A percentile compares a stretch with the other conserved stretches of the same genome.
These are phyloP conservation scores for Fringilla coelebs DNA, from an alignment of 2,797 vertebrate genomes.

Conservation along the genomic window DNA sequence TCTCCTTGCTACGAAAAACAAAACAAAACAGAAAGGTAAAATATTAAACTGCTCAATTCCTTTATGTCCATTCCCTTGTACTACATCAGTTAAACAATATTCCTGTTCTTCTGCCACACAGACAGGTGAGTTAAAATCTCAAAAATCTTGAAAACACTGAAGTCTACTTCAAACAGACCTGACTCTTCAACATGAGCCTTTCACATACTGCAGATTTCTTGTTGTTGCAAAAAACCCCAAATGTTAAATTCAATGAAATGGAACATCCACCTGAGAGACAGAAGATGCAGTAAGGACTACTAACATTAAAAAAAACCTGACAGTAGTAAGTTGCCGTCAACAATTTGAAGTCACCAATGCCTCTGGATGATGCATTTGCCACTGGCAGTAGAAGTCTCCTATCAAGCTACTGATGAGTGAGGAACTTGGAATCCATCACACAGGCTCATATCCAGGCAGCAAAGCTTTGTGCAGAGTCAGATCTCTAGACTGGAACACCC, in stretches of 20 bases:
- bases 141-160: neutral
- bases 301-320: neutral
- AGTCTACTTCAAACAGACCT: neutral
- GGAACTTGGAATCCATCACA: neutral
- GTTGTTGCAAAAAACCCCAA: neutral
- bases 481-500: neutral
- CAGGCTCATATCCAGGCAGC: neutral
- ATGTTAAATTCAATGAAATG: neutral
- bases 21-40: neutral
- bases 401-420: neutral
- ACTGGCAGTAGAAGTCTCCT: neutral
- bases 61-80: neutral
- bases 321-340: neutral
- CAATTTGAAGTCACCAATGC: neutral
- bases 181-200: neutral
- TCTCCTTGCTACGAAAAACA: neutral
- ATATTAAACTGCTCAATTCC: neutral
- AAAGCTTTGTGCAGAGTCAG: neutral
- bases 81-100: neutral
- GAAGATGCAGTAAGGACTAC: neutral
- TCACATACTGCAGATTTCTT: neutral
- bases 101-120: neutral
- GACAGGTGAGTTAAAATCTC: neutral
- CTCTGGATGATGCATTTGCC: neutral
- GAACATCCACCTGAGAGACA: neutral